phyloP scores from a whole-genome alignment of 64 coral and sea anemone species.

The Stylophora pistillata region DNA sequence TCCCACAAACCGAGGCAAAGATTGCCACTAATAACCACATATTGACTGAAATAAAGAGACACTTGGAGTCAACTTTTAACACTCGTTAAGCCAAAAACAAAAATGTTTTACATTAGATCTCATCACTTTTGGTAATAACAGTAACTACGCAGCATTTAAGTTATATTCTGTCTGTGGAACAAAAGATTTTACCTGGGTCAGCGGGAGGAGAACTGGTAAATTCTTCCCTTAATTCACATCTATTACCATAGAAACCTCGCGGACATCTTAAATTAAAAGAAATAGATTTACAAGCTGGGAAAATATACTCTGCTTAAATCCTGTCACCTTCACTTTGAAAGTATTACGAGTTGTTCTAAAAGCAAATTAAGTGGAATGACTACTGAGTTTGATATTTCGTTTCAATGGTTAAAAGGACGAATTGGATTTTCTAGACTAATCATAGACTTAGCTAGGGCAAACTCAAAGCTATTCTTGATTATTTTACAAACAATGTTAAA shows the following conservation, averaged over 20 bases:
- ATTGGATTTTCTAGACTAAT: too few species aligned
- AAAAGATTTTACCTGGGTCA: background rate
- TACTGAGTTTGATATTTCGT: too few species aligned
- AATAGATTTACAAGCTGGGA: background rate
- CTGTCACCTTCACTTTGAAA: background rate
- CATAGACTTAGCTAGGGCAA: too few species aligned
- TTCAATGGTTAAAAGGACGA: too few species aligned
- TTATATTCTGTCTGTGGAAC: background rate
- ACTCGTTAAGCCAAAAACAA: background rate
- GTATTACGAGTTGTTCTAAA: too few species aligned
- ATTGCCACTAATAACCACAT: background rate
- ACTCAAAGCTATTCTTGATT: too few species aligned
- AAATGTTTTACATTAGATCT: background rate
- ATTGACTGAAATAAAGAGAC: background rate
- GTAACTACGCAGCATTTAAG: too few species aligned
- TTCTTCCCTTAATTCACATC: conserved; percentile 9
- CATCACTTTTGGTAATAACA: too few species aligned
- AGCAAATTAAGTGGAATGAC: too few species aligned
- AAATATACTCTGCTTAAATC: background rate
- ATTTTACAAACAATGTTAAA: too few species aligned
- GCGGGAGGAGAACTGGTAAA: background rate
- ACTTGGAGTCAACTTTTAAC: background rate
- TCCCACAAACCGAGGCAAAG: background rate
- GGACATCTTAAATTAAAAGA: conserved; percentile 22
- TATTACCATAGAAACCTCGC: conserved; percentile 24